phyloP scores from a whole-genome alignment of 2,888 invertebrate genomes.

The Tinea pellionella region DNA sequence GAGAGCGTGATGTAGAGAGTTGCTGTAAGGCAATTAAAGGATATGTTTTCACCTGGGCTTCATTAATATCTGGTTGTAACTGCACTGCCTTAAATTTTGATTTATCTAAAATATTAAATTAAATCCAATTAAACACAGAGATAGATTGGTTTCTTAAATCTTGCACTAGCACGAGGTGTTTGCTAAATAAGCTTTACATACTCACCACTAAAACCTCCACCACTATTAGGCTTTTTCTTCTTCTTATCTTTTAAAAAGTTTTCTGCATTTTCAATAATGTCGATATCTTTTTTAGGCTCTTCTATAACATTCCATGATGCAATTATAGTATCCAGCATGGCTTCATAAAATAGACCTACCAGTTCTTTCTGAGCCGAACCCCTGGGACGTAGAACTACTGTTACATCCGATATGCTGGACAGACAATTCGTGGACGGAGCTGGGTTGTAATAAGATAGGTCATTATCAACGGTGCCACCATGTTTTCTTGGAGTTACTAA shows the following conservation, averaged over 20 bases:
- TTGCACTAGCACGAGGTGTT: no score
- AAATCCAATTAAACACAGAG: background rate
- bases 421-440: slow-evolving; percentile 25
- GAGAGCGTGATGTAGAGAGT: no score
- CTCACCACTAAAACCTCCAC: background rate
- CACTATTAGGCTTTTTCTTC: background rate
- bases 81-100: slow-evolving; percentile 32
- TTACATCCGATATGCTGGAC: slow-evolving; percentile 28
- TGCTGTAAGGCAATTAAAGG: no score
- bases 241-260: background rate
- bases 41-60: background rate
- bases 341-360: slow-evolving; percentile 44
- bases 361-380: slow-evolving; percentile 44
- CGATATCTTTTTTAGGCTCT: slow-evolving; percentile 26
- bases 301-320: slow-evolving; percentile 44
- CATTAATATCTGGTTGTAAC: slow-evolving; percentile 19
- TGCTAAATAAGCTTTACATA: background rate
- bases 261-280: slow-evolving; percentile 12
- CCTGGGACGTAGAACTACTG: slow-evolving; percentile 24
- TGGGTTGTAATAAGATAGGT: slow-evolving; percentile 22
- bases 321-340: slow-evolving; percentile 47
- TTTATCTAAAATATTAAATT: slow-evolving; percentile 25
- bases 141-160: background rate
- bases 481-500: slow-evolving; percentile 26
- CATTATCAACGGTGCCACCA: slow-evolving; percentile 17